Evolutionary conservation across 2,113 vertebrate species (phyloP).

Genomic region (Chelonoidis abingdonii): DNA sequence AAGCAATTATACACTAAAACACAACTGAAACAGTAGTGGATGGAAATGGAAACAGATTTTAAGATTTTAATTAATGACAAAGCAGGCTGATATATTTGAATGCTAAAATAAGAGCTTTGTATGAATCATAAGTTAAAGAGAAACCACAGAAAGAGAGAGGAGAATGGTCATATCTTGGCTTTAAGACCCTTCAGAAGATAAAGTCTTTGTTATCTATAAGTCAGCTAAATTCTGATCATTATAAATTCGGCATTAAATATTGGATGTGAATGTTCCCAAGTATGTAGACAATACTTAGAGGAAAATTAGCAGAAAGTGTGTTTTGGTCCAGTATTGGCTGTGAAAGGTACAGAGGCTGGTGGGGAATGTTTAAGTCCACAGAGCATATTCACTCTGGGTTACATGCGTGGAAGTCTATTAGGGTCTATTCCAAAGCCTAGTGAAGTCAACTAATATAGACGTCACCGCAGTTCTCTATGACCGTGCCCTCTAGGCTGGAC

Average conservation of each 20-base stretch:
- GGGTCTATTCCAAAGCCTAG: background rate
- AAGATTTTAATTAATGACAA: background rate
- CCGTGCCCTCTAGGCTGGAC: background rate
- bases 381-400: background rate
- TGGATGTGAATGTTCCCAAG: background rate
- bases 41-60: constrained; percentile 26
- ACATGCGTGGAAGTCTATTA: background rate
- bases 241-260: background rate
- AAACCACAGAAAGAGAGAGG: background rate
- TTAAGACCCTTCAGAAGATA: background rate
- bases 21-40: constrained; percentile 31
- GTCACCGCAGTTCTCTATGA: background rate
- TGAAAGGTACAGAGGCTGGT: background rate
- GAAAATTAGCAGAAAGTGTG: background rate
- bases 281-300: background rate
- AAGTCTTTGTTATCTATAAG: background rate
- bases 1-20: background rate
- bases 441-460: background rate
- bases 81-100: background rate
- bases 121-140: background rate
- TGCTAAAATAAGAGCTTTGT: constrained; percentile 37
- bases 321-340: background rate
- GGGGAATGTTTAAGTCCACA: background rate
- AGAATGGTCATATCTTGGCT: background rate
- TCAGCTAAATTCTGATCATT: background rate